Base-by-base conservation (phyloP, 2,113 vertebrate species). In the Cathartes aura region DNA sequence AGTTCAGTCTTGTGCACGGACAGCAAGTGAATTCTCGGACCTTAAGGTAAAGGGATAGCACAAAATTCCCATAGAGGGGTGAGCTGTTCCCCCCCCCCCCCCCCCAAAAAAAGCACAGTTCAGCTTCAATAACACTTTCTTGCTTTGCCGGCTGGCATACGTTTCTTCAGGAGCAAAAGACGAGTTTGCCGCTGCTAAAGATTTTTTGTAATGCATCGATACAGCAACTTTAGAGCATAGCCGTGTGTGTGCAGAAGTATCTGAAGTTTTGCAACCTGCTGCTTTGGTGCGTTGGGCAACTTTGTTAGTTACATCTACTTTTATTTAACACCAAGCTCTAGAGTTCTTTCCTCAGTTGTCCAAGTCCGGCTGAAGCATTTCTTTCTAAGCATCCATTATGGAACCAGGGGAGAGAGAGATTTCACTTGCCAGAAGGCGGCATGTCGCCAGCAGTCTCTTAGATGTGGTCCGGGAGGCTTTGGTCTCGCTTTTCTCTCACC, bases 121-220 rank as follows among this genome's bases (percentile, higher is more conserved):
- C n/a, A n/a, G n/a, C 75, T 97, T 59, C 2, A 23, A 2, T 5
- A 21, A 15, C 7, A 1, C 12, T 81, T 12, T 4, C 0, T 1
- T 74, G 53, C 74, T 68, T 43, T 80, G 42, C 29, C 0, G 1
- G 12, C 45, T 12, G 32, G 26, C 7, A 3, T 21, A 5, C 1
- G 0, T 55, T 52, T 47, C 11, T 59, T 38, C 14, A 59, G n/a
- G 47, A 87, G 26, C 0, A 1, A 71, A 59, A 72, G 59, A 56
- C 78, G 48, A 82, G 76, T 88, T 89, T 83, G 38, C 26, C 8
- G 3, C 72, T 63, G 8, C 34, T 42, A 7, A 56, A 27, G 40
- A 5, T 45, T 78, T 75, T 58, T 48, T 73, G 64, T 82, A 58
- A 40, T 60, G 72, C 59, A 58, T 90, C 4, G 0, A 1, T 52